Evolutionary conservation across 1,140 invertebrate species (phyloP), one percentile per base, ranked within the genome.

Genomic region (Zaprionus kolodkinae): DNA sequence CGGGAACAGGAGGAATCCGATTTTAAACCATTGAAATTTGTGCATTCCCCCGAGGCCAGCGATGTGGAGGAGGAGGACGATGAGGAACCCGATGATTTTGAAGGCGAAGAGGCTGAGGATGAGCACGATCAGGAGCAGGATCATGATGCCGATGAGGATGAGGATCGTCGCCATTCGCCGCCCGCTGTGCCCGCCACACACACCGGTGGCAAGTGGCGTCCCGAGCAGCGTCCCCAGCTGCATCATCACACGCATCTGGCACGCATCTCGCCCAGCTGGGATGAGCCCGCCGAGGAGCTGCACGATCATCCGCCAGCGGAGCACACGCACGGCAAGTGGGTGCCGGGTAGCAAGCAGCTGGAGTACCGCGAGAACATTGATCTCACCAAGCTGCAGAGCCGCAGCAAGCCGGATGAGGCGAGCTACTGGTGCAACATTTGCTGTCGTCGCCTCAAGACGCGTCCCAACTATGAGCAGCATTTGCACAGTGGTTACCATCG

Each of bases 361-460:
- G 85, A 89, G n/a, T 89, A 89, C 25, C 76, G 86, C 1, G 86
- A 90, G 93, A 94, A 78, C 74, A 92, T 72, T 93, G 94, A 91
- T 92, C 93, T 60, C 92, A 94, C 88, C 50, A 93, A 94, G 1
- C 93, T 95, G 13, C 94, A 95, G n/a, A 45, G 76, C 77, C 3
- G 27, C 33, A 35, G 33, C 7, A 70, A 4, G 68, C 71, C 2
- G 35, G 38, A 45, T 15, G 13, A 52, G 0, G 64, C 68, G 12
- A 84, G 70, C 17, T 97, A 95, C 93, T 97, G 96, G 96, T 97
- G 96, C 91, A 95, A 94, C 79, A 95, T 96, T 33, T 97, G 96
- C 81, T 96, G 96, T 82, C 93, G 96, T 55, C 94, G 95, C 21
- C 93, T 97, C 10, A 95, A 96, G 10, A 96, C 95, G 13, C 94